phyloP scores from a whole-genome alignment of 1,140 invertebrate species.

The Popillia japonica region DNA sequence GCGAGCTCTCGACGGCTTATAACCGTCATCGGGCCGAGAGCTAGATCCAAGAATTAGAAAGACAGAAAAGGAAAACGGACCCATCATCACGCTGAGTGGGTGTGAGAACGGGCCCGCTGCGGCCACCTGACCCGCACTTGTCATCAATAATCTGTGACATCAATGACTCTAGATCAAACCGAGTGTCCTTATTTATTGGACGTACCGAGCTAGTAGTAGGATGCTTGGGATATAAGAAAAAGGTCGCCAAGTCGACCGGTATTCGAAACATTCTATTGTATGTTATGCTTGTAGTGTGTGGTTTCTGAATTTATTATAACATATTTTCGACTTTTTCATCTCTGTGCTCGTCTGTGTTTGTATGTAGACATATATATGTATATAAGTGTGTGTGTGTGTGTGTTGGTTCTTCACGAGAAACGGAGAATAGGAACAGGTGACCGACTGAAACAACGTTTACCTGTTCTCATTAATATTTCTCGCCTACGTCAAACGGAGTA shows the following conservation, averaged over 20 bases:
- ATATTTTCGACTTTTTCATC: constrained; percentile 19
- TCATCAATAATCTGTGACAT: constrained; percentile 57
- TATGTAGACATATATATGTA: too few relatives aligned
- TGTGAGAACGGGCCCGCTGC: constrained; percentile 46
- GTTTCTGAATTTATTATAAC: constrained; percentile 41
- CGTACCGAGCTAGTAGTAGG: background rate
- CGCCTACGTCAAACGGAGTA: constrained; percentile 22
- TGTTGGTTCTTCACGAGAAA: background rate
- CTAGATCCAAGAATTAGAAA: background rate
- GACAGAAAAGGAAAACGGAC: background rate
- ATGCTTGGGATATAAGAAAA: background rate
- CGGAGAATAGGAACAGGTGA: background rate
- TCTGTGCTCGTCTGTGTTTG: background rate
- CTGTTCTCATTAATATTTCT: constrained; percentile 38
- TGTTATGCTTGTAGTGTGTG: background rate
- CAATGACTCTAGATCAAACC: constrained; percentile 54
- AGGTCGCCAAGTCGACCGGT: background rate
- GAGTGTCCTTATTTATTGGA: constrained; percentile 49
- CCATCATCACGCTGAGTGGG: constrained; percentile 44
- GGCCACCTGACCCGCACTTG: constrained; percentile 53
- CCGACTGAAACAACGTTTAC: background rate
- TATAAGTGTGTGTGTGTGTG: background rate
- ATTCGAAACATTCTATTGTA: background rate
- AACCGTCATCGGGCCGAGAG: background rate
- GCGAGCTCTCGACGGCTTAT: background rate